These are phyloP conservation scores for Ceratina japonica DNA, from an alignment of 1,140 invertebrate genomes.

Conservation along the genomic window DNA sequence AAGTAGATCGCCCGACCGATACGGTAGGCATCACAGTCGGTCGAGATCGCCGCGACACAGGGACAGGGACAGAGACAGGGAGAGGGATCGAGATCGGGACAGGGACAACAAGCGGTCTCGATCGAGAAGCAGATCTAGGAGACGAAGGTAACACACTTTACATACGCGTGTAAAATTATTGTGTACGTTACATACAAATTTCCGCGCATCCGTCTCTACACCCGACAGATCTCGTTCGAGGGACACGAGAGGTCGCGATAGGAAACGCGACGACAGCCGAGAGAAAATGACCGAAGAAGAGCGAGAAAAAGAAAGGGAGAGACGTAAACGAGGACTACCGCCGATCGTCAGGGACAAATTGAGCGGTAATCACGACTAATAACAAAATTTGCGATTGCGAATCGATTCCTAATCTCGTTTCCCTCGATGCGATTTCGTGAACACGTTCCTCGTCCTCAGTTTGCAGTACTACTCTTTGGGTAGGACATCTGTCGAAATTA, in stretches of 20 bases:
- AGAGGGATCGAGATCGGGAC: conserved; percentile 82
- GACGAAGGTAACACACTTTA: conserved; percentile 69
- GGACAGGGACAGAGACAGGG: conserved; percentile 80
- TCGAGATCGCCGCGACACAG: conserved; percentile 80
- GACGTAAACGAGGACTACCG: conserved; percentile 93
- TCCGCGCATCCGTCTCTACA: too few relatives aligned
- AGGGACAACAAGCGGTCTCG: conserved; percentile 83
- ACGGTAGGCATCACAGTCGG: conserved; percentile 76
- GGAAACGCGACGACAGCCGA: conserved; percentile 81
- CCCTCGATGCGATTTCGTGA: not conserved
- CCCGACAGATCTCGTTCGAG: conserved; percentile 79
- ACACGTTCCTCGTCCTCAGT: too few relatives aligned
- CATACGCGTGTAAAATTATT: not conserved
- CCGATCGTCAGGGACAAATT: conserved; percentile 92
- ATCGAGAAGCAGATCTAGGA: conserved; percentile 75
- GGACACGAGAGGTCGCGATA: conserved; percentile 77
- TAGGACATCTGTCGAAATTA: conserved; percentile 96
- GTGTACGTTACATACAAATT: too few relatives aligned
- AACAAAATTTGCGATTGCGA: too few relatives aligned
- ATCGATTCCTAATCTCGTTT: too few relatives aligned
- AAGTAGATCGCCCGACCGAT: conserved; percentile 76
- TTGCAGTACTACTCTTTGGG: conserved; percentile 98
- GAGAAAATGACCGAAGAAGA: conserved; percentile 86
- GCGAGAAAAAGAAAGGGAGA: conserved; percentile 87
- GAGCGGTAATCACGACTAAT: conserved; percentile 81